Evolutionary conservation across 1,140 invertebrate genomes (phyloP).

Genomic region (Ephestia elutella): DNA sequence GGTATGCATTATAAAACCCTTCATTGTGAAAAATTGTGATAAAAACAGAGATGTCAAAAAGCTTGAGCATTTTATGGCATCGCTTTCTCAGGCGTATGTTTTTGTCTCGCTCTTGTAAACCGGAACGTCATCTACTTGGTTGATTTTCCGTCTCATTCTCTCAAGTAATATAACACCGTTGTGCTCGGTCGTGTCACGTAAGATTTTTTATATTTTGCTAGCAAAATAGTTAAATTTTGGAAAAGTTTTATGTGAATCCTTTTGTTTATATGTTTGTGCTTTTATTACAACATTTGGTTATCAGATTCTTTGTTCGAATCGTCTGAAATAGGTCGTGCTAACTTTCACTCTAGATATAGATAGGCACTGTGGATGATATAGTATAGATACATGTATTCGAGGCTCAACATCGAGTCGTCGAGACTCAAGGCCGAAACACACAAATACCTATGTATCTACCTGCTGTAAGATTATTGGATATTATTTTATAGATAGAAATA

Average conservation of each 20-base stretch:
- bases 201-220: conserved; percentile 70
- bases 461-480: conserved; percentile 45
- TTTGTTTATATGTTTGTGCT: conserved; percentile 28
- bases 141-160: conserved; percentile 61
- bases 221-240: conserved; percentile 49
- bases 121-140: conserved; percentile 53
- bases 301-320: conserved; percentile 23
- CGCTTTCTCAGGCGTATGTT: conserved; percentile 68
- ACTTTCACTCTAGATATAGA: conserved; percentile 73
- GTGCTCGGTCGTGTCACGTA: conserved; percentile 73
- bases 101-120: conserved; percentile 61
- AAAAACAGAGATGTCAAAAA: not conserved
- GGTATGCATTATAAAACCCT: conserved; percentile 44
- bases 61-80: conserved; percentile 71
- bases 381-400: conserved; percentile 59
- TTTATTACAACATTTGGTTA: conserved; percentile 26
- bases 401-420: conserved; percentile 64
- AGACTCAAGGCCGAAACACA: conserved; percentile 72
- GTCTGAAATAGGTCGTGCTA: conserved; percentile 56
- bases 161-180: conserved; percentile 74
- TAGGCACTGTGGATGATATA: conserved; percentile 66
- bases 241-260: conserved; percentile 31
- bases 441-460: conserved; percentile 56
- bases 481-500: conserved; percentile 33
- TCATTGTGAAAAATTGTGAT: conserved; percentile 35